phyloP scores from a whole-genome alignment of 2,797 vertebrate genomes.

The Squalus acanthias region DNA sequence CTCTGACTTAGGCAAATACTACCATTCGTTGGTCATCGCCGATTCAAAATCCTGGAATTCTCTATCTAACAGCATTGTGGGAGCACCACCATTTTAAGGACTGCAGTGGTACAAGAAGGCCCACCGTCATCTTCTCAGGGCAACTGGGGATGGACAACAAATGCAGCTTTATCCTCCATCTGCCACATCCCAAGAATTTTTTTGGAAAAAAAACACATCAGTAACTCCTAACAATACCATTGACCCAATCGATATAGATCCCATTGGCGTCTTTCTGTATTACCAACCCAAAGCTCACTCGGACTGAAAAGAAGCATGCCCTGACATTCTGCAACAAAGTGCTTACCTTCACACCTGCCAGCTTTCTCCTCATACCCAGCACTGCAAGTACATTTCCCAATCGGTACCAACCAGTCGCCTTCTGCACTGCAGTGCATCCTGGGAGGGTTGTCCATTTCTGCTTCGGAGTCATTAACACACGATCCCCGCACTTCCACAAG shows the following conservation, averaged over 20 bases:
- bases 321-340: neutral
- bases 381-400: constrained; percentile 86
- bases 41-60: neutral
- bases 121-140: too few relatives aligned
- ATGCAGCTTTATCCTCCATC: neutral
- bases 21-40: neutral
- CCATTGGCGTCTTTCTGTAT: too few relatives aligned
- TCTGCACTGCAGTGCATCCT: constrained; percentile 93
- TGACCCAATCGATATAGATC: neutral
- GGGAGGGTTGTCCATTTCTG: constrained; percentile 79
- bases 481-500: constrained; percentile 83
- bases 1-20: neutral
- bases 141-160: neutral
- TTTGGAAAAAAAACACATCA: neutral
- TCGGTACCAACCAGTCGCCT: constrained; percentile 89
- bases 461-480: constrained; percentile 81
- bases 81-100: neutral
- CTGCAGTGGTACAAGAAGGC: neutral
- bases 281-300: too few relatives aligned
- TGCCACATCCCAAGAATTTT: neutral
- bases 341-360: constrained; percentile 83
- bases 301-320: neutral
- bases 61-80: neutral
- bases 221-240: neutral
- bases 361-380: constrained; percentile 88